phyloP scores from a whole-genome alignment of 1,140 invertebrate genomes.

The Coelopa frigida region DNA sequence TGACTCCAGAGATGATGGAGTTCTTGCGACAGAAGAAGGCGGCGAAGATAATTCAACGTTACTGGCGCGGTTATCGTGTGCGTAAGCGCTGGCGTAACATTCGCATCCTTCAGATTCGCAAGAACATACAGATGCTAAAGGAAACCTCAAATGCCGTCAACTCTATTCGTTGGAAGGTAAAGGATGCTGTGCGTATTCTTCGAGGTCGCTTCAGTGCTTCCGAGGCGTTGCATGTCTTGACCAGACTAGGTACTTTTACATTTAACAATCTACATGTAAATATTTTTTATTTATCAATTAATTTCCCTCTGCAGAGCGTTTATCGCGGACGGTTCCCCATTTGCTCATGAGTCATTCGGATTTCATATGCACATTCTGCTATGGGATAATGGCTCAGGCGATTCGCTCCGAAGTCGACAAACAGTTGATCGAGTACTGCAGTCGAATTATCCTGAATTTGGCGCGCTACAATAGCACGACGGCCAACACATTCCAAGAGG shows the following conservation, averaged over 20 bases:
- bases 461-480: constrained; percentile 38
- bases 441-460: constrained; percentile 42
- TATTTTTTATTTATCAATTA: not conserved
- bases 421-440: constrained; percentile 40
- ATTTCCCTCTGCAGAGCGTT: constrained; percentile 23
- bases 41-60: constrained; percentile 56
- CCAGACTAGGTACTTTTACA: constrained; percentile 25
- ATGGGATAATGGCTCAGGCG: constrained; percentile 44
- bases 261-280: not conserved
- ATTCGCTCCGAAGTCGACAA: constrained; percentile 44
- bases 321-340: constrained; percentile 41
- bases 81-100: constrained; percentile 37
- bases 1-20: constrained; percentile 46
- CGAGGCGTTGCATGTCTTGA: constrained; percentile 30
- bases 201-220: constrained; percentile 31
- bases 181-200: constrained; percentile 28
- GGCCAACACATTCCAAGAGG: constrained; percentile 35
- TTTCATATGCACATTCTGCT: constrained; percentile 40
- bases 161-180: constrained; percentile 36
- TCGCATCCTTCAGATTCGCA: constrained; percentile 45
- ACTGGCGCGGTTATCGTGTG: constrained; percentile 55
- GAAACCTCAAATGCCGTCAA: constrained; percentile 46
- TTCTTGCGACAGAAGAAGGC: constrained; percentile 47
- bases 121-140: constrained; percentile 45
- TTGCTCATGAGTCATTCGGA: constrained; percentile 36